These are phyloP conservation scores for Micrastur ruficollis DNA, from an alignment of 2,797 vertebrate genomes.

Conservation along the genomic window DNA sequence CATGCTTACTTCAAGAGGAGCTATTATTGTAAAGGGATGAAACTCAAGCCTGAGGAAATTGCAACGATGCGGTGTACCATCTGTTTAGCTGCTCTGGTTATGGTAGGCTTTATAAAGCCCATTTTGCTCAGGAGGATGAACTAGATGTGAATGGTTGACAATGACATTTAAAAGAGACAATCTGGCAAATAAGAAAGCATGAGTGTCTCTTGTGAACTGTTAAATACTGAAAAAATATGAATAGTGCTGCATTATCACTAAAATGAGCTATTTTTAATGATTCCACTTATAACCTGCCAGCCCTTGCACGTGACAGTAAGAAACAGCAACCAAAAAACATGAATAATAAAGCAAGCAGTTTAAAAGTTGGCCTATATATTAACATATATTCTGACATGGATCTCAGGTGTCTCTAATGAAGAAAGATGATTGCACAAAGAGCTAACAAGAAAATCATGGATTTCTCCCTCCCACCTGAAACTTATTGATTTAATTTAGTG, in stretches of 20 bases:
- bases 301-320: background rate
- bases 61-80: background rate
- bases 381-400: background rate
- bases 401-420: constrained; percentile 26
- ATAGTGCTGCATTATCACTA: constrained; percentile 24
- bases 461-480: constrained; percentile 28
- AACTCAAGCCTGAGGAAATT: background rate
- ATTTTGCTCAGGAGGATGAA: constrained; percentile 15
- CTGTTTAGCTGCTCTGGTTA: constrained; percentile 1
- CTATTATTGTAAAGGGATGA: background rate
- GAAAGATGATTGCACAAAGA: constrained; percentile 22
- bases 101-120: background rate
- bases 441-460: constrained; percentile 16
- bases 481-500: constrained; percentile 47
- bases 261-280: constrained; percentile 56
- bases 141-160: constrained; percentile 17
- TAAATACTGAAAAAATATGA: constrained; percentile 50
- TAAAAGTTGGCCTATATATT: constrained; percentile 33
- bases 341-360: constrained; percentile 36
- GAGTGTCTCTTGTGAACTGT: constrained; percentile 13
- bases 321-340: background rate
- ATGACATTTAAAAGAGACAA: constrained; percentile 38
- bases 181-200: constrained; percentile 18
- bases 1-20: background rate
- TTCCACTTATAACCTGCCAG: background rate